phyloP scores from a whole-genome alignment of 2,113 vertebrate genomes.

The Shinisaurus crocodilurus region DNA sequence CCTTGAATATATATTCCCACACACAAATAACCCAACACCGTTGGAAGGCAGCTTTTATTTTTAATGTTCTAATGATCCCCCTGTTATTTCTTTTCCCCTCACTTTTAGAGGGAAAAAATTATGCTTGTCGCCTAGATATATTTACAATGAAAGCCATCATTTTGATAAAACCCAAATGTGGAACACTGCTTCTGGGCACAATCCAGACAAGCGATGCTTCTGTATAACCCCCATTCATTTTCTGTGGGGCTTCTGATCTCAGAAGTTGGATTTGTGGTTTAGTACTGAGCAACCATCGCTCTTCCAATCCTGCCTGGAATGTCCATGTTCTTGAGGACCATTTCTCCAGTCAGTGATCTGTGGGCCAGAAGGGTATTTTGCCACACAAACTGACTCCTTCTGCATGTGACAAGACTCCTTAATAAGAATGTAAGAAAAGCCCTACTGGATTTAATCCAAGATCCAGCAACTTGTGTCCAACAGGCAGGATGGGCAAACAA shows the following conservation, averaged over 20 bases:
- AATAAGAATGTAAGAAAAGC: too few relatives aligned
- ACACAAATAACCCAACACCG: neutral
- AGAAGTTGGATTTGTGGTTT: neutral
- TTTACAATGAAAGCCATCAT: accelerated
- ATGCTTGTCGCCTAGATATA: neutral
- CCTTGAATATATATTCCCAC: neutral
- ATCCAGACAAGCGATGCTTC: neutral
- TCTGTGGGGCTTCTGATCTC: neutral
- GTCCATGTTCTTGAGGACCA: neutral
- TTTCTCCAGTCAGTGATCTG: neutral
- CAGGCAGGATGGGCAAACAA: neutral
- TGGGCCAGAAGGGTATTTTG: too few relatives aligned
- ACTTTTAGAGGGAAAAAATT: neutral
- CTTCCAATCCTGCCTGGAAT: neutral
- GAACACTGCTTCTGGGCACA: neutral
- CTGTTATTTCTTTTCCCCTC: neutral
- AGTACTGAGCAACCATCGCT: neutral
- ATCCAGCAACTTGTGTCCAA: too few relatives aligned
- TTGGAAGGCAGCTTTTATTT: neutral
- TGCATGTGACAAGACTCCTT: too few relatives aligned
- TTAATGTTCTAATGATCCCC: neutral
- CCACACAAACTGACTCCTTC: too few relatives aligned
- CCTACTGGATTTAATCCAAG: too few relatives aligned
- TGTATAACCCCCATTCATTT: neutral
- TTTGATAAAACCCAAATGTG: neutral